These are phyloP conservation scores for Rhabditophanes sp. DNA, from an alignment of 2,888 invertebrate genomes.

Conservation along the genomic window DNA sequence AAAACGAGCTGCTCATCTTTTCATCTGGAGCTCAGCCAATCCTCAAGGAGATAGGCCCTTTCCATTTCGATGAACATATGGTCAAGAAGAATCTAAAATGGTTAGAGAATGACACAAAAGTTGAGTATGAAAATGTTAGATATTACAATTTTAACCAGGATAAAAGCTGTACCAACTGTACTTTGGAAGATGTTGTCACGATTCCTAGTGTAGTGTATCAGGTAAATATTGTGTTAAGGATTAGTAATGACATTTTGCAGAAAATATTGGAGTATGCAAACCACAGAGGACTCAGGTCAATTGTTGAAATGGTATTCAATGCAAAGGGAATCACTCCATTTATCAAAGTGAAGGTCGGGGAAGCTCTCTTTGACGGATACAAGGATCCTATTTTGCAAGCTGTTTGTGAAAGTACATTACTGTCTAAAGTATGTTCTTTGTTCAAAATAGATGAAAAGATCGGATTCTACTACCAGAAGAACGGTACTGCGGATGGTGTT, in stretches of 20 bases:
- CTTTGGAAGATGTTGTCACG: conserved; percentile 19
- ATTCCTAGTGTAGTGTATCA: conserved; percentile 39
- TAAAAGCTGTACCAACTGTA: conserved; percentile 24
- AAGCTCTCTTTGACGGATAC: conserved; percentile 39
- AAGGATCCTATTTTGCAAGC: conserved; percentile 24
- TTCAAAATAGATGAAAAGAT: conserved; percentile 1
- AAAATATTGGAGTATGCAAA: conserved; percentile 2
- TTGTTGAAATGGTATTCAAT: conserved; percentile 12
- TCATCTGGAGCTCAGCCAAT: conserved; percentile 15
- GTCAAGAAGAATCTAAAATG: conserved; percentile 8
- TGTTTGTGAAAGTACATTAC: conserved; percentile 4
- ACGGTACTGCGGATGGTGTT: conserved; percentile 31
- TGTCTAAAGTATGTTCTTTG: conserved; percentile 8
- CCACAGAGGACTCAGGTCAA: no score
- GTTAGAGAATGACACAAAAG: conserved; percentile 19
- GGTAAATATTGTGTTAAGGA: conserved; percentile 11
- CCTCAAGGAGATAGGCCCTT: conserved; percentile 19
- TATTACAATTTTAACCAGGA: conserved; percentile 23
- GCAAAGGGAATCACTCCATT: conserved; percentile 17
- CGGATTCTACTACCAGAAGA: conserved; percentile 21
- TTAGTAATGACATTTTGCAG: neutral
- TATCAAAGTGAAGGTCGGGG: conserved; percentile 20
- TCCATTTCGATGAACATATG: no score
- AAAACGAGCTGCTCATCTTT: conserved; percentile 10
- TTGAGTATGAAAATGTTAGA: conserved; percentile 29